A percentile compares a stretch with the other conserved stretches of the same genome.
These are phyloP conservation scores for Pseudoips prasinana DNA, from an alignment of 2,888 invertebrate genomes.

Conservation along the genomic window DNA sequence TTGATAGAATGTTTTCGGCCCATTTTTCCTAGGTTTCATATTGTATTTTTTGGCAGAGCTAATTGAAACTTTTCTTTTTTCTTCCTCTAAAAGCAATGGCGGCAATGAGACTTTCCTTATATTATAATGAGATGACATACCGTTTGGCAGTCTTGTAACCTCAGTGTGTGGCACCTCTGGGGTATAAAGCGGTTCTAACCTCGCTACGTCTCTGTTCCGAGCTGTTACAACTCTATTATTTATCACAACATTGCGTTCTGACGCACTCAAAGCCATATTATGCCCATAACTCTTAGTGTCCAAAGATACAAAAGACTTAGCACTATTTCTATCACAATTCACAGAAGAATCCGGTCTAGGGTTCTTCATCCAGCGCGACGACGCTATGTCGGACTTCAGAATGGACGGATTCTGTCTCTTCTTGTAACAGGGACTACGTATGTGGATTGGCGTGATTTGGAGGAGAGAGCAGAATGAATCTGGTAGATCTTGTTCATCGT, in stretches of 20 bases:
- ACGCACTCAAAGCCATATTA: slow-evolving; percentile 53
- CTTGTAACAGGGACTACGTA: slow-evolving; percentile 58
- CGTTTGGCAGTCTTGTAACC: slow-evolving; percentile 37
- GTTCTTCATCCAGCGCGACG: slow-evolving; percentile 73
- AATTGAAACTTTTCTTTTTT: slow-evolving; percentile 54
- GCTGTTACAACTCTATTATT: slow-evolving; percentile 65
- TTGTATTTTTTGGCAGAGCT: slow-evolving; percentile 59
- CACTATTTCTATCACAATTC: slow-evolving; percentile 71
- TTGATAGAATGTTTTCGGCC: slow-evolving; percentile 41
- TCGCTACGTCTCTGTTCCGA: slow-evolving; percentile 58
- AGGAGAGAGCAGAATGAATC: slow-evolving; percentile 68
- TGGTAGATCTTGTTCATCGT: slow-evolving; percentile 52
- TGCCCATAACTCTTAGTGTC: slow-evolving; percentile 60
- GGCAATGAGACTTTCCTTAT: slow-evolving; percentile 73
- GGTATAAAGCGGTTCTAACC: slow-evolving; percentile 61
- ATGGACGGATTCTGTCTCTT: slow-evolving; percentile 64
- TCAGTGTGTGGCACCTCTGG: slow-evolving; percentile 58
- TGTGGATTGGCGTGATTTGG: slow-evolving; percentile 72
- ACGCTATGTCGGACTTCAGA: slow-evolving; percentile 70
- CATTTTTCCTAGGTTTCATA: slow-evolving; percentile 41
- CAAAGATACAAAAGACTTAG: slow-evolving; percentile 72
- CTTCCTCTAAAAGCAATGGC: slow-evolving; percentile 68
- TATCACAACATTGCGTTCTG: slow-evolving; percentile 51
- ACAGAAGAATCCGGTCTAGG: slow-evolving; percentile 67
- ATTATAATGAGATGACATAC: slow-evolving; percentile 46